Conservation (phyloP, 2,113 vertebrate genomes). For the human (Homo sapiens) region DNA sequence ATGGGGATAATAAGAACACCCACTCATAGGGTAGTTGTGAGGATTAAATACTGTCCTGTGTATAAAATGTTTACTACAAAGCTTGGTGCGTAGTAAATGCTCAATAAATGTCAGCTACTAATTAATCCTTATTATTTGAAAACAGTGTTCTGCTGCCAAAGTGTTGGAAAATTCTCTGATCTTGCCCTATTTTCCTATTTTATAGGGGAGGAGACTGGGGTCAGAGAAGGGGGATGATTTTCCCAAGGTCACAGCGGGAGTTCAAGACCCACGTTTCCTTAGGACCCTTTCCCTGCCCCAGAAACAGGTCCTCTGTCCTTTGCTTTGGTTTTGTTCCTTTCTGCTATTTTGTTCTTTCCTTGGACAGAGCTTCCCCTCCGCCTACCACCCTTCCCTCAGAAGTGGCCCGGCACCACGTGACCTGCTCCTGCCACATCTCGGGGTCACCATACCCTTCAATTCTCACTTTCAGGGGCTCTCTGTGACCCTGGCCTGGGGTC, state of each 20-base stretch:
- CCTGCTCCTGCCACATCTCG: not conserved
- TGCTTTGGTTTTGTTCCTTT: not conserved
- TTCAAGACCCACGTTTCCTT: not conserved
- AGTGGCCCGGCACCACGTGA: fast-evolving
- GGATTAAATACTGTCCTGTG: constrained; percentile 6
- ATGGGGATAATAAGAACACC: constrained; percentile 8
- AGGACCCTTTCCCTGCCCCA: not conserved
- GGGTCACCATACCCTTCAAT: not conserved
- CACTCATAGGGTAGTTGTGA: not conserved
- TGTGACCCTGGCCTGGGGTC: not conserved
- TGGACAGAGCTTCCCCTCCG: not conserved
- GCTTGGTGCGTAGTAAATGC: constrained; percentile 29
- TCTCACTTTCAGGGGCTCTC: not conserved
- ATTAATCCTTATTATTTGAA: constrained; percentile 62
- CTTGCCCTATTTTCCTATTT: constrained; percentile 11
- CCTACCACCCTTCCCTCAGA: not conserved
- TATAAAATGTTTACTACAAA: constrained; percentile 50
- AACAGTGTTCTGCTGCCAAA: constrained; percentile 58
- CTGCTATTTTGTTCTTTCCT: not conserved
- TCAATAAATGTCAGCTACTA: constrained; percentile 62
- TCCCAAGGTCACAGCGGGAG: not conserved
- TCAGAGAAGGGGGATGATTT: not conserved
- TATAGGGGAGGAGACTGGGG: not conserved
- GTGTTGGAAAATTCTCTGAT: constrained; percentile 50
- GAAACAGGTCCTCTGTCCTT: not conserved